phyloP scores from a whole-genome alignment of 2,888 invertebrate species.

The Drosophila lutescens region DNA sequence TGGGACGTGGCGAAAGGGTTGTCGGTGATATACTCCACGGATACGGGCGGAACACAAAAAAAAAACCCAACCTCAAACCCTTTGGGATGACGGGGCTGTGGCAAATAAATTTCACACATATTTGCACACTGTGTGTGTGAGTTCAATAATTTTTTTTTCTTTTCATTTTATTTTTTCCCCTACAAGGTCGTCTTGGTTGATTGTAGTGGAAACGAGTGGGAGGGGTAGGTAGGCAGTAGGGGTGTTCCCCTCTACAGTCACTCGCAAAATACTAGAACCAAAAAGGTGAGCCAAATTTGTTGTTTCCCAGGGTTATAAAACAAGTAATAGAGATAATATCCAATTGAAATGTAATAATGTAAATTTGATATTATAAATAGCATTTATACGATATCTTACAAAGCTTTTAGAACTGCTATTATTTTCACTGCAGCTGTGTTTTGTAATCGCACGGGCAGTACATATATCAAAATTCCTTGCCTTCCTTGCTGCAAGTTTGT shows the following conservation, averaged over 20 bases:
- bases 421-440: not conserved
- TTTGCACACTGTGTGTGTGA: slow-evolving; percentile 64
- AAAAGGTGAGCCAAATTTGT: too few relatives aligned
- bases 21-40: slow-evolving; percentile 17
- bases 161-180: not conserved
- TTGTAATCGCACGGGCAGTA: not conserved
- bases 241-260: not conserved
- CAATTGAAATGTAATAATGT: too few relatives aligned
- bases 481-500: slow-evolving; percentile 8
- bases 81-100: slow-evolving; percentile 35
- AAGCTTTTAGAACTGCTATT: not conserved
- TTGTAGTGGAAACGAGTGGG: slow-evolving; percentile 62
- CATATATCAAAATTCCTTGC: not conserved
- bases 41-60: slow-evolving; percentile 11
- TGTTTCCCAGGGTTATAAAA: not conserved
- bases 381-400: too few relatives aligned
- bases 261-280: not conserved
- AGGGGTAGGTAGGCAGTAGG: not conserved
- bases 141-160: slow-evolving; percentile 54
- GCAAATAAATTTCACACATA: slow-evolving; percentile 79
- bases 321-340: not conserved
- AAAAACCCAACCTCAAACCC: not conserved
- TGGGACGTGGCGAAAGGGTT: slow-evolving; percentile 55
- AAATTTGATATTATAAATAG: too few relatives aligned
- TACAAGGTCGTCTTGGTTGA: slow-evolving; percentile 72